Base-by-base conservation (phyloP, 2,797 vertebrate genomes). In the Mareca penelope region DNA sequence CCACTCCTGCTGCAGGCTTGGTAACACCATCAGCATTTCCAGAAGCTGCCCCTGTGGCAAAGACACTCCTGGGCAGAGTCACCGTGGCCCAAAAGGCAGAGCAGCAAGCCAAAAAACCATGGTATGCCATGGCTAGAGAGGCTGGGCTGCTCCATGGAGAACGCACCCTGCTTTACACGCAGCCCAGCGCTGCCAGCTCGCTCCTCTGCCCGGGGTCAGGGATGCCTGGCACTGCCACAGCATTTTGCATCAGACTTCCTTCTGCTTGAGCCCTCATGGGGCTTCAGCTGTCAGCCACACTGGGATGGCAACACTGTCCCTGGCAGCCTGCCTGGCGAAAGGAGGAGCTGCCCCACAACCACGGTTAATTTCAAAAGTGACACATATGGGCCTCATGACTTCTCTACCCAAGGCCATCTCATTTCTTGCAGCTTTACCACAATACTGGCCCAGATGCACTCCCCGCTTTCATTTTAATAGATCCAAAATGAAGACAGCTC, bases 271-370 rank as follows among this genome's bases (percentile, higher is more conserved):
- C 50, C 39, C 40, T 79, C 52, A 76, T 2, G 40, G 15, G 24
- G 24, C 28, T 77, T 80, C 60, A 91, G 39, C 35, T 89, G 73
- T 65, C 12, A 5, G 15, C 29, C 50, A 29, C 50, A 69, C 83
- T 48, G 33, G 67, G 46, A 84, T 37, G 14, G 70, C 57, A 91
- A 71, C 55, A 64, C 64, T 40, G 76, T 29, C n/a, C 14, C 50
- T n/a, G n/a, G 10, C 50, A 93, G 63, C 26, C 55, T 79, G 37
- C 59, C 40, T 28, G 52, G 63, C 80, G 79, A 82, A 88, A 91
- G 23, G 23, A 90, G 12, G 17, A 67, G 33, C 23, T 69, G 39
- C 11, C 48, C 17, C 19, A 33, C 53, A 31, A 76, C 19, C n/a
- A 72, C 18, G 21, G 10, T 35, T 40, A 35, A 3, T 29, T 37